Percentiles rank a stretch among this genome's conserved stretches.
phyloP scores from a whole-genome alignment of 1,140 invertebrate genomes.

The Drosophila tsacasi region DNA sequence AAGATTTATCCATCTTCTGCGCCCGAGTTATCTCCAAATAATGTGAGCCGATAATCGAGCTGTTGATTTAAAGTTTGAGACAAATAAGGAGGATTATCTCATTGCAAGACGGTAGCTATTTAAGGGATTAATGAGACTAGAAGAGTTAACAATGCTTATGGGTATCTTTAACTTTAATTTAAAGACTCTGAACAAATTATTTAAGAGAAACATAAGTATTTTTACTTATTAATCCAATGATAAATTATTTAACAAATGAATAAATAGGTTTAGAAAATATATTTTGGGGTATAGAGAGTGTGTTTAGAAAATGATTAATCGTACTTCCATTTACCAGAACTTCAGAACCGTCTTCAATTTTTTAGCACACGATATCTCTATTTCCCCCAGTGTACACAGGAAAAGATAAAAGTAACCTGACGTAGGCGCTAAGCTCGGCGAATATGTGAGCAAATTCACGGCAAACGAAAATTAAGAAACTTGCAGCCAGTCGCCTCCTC shows the following conservation, averaged over 20 bases:
- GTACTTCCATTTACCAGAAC: too few species aligned
- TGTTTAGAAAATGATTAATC: too few species aligned
- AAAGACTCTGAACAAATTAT: not conserved
- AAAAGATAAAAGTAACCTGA: conserved; percentile 33
- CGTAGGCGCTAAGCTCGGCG: conserved; percentile 39
- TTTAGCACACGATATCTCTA: too few species aligned
- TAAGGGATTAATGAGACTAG: not conserved
- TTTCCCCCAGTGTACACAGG: conserved; percentile 5
- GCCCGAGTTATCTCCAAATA: not conserved
- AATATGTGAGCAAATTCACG: conserved; percentile 60
- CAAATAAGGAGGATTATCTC: not conserved
- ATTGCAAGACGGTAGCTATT: not conserved
- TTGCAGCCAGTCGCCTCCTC: conserved; percentile 43
- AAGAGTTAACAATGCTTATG: not conserved
- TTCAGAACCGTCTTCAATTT: too few species aligned
- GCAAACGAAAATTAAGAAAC: conserved; percentile 75
- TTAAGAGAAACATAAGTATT: too few species aligned
- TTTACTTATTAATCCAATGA: too few species aligned
- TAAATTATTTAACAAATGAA: too few species aligned
- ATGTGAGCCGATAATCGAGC: conserved; percentile 1
- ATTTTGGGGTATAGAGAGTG: too few species aligned
- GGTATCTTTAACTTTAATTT: not conserved
- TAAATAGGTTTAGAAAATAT: too few species aligned
- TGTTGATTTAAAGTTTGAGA: not conserved
- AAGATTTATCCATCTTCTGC: not conserved